Conservation (phyloP, 2,888 invertebrate genomes). For the Dicycla oo region DNA sequence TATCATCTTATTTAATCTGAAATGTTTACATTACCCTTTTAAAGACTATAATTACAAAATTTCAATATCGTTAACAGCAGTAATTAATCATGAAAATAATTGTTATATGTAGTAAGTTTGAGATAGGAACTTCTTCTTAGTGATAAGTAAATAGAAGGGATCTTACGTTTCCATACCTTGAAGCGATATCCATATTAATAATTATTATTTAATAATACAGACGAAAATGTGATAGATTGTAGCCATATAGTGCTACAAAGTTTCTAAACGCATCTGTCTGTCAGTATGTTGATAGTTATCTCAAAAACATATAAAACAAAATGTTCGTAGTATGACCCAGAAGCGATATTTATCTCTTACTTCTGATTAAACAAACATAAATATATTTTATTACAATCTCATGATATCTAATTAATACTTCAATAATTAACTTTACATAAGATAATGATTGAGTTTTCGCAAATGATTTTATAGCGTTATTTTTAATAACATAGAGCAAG, state of each 20-base stretch:
- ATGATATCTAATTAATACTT: slow-evolving; percentile 42
- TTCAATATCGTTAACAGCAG: slow-evolving; percentile 26
- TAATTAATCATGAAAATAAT: slow-evolving; percentile 54
- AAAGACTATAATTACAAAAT: slow-evolving; percentile 49
- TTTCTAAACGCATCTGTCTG: slow-evolving; percentile 31
- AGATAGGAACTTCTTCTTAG: slow-evolving; percentile 5
- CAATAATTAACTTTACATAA: slow-evolving; percentile 25
- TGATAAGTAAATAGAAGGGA: slow-evolving; percentile 3
- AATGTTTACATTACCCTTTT: slow-evolving; percentile 57
- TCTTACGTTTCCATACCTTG: not conserved
- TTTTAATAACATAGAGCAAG: slow-evolving; percentile 24
- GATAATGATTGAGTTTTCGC: slow-evolving; percentile 30
- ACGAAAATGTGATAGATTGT: slow-evolving; percentile 28
- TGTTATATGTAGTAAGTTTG: slow-evolving; percentile 19
- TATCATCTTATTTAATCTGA: slow-evolving; percentile 53
- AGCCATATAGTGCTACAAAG: not conserved
- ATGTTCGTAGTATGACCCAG: slow-evolving; percentile 13
- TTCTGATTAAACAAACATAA: slow-evolving; percentile 31
- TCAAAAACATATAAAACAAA: slow-evolving; percentile 16
- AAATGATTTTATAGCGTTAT: slow-evolving; percentile 44
- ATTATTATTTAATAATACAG: slow-evolving; percentile 30
- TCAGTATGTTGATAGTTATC: slow-evolving; percentile 4
- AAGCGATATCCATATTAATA: slow-evolving; percentile 16
- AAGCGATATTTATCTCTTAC: slow-evolving; percentile 25
- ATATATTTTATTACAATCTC: slow-evolving; percentile 27